phyloP scores from a whole-genome alignment of 2,797 vertebrate genomes.

The Pangasius krempfi region DNA sequence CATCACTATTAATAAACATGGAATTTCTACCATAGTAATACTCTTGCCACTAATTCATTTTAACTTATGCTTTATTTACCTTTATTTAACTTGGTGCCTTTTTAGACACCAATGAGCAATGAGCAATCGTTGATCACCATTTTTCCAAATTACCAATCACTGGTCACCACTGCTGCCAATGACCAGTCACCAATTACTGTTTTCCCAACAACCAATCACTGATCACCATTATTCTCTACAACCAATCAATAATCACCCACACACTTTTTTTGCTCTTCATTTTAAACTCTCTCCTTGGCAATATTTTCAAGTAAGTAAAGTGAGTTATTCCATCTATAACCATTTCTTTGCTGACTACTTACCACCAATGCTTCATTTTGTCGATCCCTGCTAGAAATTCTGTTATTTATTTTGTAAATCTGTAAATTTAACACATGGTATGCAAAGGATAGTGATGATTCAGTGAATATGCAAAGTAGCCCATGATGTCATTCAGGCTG shows the following conservation, averaged over 20 bases:
- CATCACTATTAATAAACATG: constrained; percentile 23
- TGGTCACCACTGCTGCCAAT: neutral
- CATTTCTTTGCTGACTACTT: neutral
- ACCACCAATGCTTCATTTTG: neutral
- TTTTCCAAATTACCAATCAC: neutral
- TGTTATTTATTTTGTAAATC: neutral
- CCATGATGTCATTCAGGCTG: neutral
- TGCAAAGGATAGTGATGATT: neutral
- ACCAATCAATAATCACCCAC: neutral
- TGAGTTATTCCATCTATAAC: neutral
- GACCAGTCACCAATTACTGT: neutral
- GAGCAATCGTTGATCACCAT: neutral
- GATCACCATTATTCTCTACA: neutral
- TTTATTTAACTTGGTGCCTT: neutral
- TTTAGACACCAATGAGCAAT: too few species aligned
- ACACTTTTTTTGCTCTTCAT: neutral
- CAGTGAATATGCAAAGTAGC: neutral
- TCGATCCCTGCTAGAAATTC: neutral
- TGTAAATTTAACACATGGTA: too few species aligned
- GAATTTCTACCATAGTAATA: constrained; percentile 7
- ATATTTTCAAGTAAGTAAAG: neutral
- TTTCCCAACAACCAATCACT: neutral
- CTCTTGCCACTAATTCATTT: neutral
- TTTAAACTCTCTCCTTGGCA: neutral
- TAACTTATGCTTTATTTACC: neutral